These are phyloP conservation scores for Frieseomelitta varia DNA, from an alignment of 1,140 invertebrate genomes.

Conservation along the genomic window DNA sequence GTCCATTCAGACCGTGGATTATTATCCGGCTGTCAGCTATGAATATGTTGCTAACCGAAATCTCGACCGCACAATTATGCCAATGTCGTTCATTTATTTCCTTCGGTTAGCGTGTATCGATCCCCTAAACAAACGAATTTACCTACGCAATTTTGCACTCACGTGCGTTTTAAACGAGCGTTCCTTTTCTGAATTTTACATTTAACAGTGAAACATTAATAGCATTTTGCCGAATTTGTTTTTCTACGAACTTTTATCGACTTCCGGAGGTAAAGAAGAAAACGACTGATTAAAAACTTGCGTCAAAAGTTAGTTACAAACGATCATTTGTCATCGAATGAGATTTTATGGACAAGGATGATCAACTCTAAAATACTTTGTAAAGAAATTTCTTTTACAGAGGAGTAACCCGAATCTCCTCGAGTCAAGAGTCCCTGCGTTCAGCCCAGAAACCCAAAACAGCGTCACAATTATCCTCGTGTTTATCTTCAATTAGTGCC, in stretches of 20 bases:
- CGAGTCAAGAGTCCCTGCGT: background rate
- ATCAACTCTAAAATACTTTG: no score
- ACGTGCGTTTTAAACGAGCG: background rate
- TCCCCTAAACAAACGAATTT: conserved; percentile 9
- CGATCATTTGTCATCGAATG: no score
- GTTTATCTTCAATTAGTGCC: background rate
- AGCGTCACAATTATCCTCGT: background rate
- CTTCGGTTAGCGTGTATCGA: conserved; percentile 7
- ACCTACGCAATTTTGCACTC: background rate
- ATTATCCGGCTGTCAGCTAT: conserved; percentile 56
- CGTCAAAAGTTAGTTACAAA: no score
- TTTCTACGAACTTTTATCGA: background rate
- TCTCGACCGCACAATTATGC: conserved; percentile 49
- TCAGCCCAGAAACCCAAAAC: background rate
- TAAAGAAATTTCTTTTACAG: no score
- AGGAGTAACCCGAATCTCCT: background rate
- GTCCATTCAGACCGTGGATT: conserved; percentile 47
- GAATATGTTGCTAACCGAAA: conserved; percentile 49
- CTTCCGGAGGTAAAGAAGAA: background rate
- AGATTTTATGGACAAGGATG: no score
- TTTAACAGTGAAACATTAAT: no score
- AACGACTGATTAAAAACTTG: no score
- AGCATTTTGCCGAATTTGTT: background rate
- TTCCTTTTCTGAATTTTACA: background rate
- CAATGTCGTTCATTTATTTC: conserved; percentile 63